Evolutionary conservation across 2,113 vertebrate species (phyloP).

Genomic region (cat (Felis catus)): DNA sequence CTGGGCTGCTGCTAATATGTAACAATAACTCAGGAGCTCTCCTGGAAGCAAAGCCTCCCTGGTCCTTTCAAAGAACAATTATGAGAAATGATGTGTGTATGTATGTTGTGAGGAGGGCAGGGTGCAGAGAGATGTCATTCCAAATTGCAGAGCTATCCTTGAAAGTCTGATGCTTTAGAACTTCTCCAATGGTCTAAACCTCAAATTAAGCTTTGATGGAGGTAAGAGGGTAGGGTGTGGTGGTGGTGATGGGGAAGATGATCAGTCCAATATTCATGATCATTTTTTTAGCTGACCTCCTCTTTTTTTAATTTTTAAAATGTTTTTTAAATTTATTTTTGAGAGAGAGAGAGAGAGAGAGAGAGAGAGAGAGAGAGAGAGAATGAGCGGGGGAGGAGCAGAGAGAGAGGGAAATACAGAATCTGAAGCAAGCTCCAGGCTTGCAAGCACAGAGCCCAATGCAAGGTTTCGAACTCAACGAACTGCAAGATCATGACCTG

Average conservation of each 20-base stretch:
- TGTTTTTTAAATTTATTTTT: too few relatives aligned
- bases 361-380: too few relatives aligned
- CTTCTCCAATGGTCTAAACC: neutral
- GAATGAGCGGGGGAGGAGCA: too few relatives aligned
- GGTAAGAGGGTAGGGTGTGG: neutral
- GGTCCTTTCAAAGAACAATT: constrained; percentile 70
- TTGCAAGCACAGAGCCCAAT: too few relatives aligned
- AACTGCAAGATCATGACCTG: too few relatives aligned
- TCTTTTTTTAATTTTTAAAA: neutral
- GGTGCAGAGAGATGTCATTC: constrained; percentile 11
- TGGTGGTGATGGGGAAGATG: neutral
- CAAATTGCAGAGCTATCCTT: constrained; percentile 37
- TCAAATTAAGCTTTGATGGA: neutral
- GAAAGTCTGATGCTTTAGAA: constrained; percentile 31
- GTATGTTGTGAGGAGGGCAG: neutral
- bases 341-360: too few relatives aligned
- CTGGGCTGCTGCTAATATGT: constrained; percentile 50
- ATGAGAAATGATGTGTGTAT: constrained; percentile 45
- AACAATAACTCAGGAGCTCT: constrained; percentile 64
- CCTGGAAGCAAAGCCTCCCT: constrained; percentile 37
- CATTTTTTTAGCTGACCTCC: constrained; percentile 38
- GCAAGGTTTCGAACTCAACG: too few relatives aligned
- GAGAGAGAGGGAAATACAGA: too few relatives aligned
- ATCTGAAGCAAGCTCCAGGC: too few relatives aligned
- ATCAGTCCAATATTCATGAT: neutral